Evolutionary conservation across 2,888 invertebrate species (phyloP), one percentile per base, ranked within the genome.

Genomic region (Lingula anatina): DNA sequence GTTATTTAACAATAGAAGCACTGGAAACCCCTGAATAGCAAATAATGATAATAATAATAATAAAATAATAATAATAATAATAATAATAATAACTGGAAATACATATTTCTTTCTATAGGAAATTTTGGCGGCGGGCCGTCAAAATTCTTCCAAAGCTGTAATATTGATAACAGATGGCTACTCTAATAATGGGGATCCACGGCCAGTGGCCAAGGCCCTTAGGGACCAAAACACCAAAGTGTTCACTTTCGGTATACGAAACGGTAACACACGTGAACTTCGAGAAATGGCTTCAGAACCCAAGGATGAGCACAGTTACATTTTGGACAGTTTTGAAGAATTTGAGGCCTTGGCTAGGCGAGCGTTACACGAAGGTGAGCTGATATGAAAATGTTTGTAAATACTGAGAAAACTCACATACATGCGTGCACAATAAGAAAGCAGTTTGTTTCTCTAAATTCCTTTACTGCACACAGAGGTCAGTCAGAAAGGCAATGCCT

Each of bases 151-250:
- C 56, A 85, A 85, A 66, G 83, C 84, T 0, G 77, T 86, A 9
- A 85, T 86, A 62, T 73, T 86, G 3, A 82, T 86, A 56, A 86
- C 86, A 1, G 86, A 86, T 64, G 86, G 86, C 15, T 86, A 84
- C 66, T 85, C 85, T 5, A 86, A 85, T 67, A 85, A 85, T 1
- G 85, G 84, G 0, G 83, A 85, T 74, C 86, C 86, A 0, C 75
- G 83, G 7, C 82, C 83, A 0, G 78, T 83, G 2, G 85, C 86
- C 0, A 76, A 78, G 39, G 73, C 80, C 37, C 70, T 86, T 3
- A 76, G 79, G 28, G 66, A 78, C 15, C 56, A 66, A 23, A 76
- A 75, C 5, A 79, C 78, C 15, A 72, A 75, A 51, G 68, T 80
- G 20, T 80, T 79, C 62, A 79, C 79, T 9, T 81, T 82, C 61